Conservation (phyloP, 1,140 invertebrate species). For the Pararge aegeria region DNA sequence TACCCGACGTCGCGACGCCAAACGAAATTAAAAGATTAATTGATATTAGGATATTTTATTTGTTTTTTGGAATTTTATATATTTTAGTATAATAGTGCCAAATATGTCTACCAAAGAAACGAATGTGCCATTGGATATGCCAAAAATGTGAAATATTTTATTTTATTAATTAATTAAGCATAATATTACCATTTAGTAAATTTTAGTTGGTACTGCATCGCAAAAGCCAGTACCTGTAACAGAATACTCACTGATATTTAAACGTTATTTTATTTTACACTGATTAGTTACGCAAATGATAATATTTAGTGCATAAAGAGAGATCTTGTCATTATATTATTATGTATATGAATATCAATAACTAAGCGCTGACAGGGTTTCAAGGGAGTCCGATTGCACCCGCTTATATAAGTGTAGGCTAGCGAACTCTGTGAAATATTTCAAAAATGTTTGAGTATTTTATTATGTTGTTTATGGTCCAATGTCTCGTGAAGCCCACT, state of each 20-base stretch:
- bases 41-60: neutral
- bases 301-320: neutral
- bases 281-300: neutral
- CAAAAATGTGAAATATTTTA: conserved; percentile 37
- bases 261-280: conserved; percentile 37
- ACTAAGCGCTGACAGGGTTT: too few relatives aligned
- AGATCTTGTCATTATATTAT: neutral
- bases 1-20: too few relatives aligned
- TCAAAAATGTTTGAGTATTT: too few relatives aligned
- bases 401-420: too few relatives aligned
- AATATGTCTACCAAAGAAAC: conserved; percentile 45
- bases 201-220: conserved; percentile 33
- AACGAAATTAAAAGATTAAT: too few relatives aligned
- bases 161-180: neutral
- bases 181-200: neutral
- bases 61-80: neutral
- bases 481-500: too few relatives aligned
- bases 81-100: conserved; percentile 38
- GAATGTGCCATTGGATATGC: conserved; percentile 35
- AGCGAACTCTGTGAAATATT: too few relatives aligned
- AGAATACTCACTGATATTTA: conserved; percentile 62
- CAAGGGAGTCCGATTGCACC: too few relatives aligned
- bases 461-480: too few relatives aligned
- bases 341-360: too few relatives aligned
- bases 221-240: conserved; percentile 73